Conservation (phyloP, 30 jellyfish, hydroid and myxozoan genomes). For the Nemopilema nomurai region DNA sequence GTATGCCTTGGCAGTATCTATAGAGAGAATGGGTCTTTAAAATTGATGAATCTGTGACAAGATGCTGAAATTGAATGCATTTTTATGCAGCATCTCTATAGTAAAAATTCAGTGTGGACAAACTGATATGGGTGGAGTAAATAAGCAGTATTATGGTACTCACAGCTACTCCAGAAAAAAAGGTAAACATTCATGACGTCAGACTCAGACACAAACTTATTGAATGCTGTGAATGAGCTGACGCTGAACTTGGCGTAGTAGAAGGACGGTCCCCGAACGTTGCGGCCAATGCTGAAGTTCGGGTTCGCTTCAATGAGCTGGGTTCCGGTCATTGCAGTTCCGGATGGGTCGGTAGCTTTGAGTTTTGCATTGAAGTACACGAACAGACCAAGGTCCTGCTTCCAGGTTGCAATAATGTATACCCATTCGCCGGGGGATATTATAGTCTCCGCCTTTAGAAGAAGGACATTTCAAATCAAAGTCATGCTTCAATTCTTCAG, state of each 20-base stretch:
- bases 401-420: constrained; percentile 91
- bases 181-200: constrained; percentile 80
- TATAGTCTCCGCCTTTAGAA: constrained; percentile 66
- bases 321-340: constrained; percentile 78
- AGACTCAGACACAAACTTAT: constrained; percentile 64
- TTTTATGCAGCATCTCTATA: too few relatives aligned
- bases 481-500: not conserved
- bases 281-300: constrained; percentile 91
- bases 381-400: constrained; percentile 73
- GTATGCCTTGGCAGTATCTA: constrained; percentile 94
- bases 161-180: constrained; percentile 98
- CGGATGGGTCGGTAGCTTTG: constrained; percentile 85
- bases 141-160: constrained; percentile 31
- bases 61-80: too few relatives aligned
- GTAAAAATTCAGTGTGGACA: too few relatives aligned
- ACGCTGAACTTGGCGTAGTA: constrained; percentile 65
- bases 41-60: too few relatives aligned
- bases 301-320: constrained; percentile 83
- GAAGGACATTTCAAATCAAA: not conserved
- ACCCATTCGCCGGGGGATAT: constrained; percentile 64
- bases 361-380: constrained; percentile 76
- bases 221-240: constrained; percentile 91
- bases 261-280: constrained; percentile 89
- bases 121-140: too few relatives aligned
- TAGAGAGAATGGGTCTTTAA: too few relatives aligned